Percentiles rank a stretch among this genome's conserved stretches.
These are phyloP conservation scores for Conger conger DNA, from an alignment of 2,113 vertebrate genomes.

Conservation along the genomic window DNA sequence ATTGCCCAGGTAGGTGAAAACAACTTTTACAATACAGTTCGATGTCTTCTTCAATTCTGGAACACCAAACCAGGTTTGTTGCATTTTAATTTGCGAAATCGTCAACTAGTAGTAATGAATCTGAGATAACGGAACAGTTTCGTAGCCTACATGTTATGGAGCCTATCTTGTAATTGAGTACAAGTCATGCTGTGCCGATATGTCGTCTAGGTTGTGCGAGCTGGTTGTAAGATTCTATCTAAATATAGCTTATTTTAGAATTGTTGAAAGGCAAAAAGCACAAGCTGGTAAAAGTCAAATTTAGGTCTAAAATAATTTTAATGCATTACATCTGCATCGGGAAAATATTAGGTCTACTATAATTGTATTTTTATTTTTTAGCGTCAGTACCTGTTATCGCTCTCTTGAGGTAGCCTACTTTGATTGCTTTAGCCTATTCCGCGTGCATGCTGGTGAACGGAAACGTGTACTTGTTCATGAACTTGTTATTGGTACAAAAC, in stretches of 20 bases:
- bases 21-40: neutral
- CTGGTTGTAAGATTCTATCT: too few relatives aligned
- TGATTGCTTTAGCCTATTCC: neutral
- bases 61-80: neutral
- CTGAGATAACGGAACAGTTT: neutral
- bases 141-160: neutral
- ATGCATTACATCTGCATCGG: too few relatives aligned
- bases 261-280: too few relatives aligned
- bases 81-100: neutral
- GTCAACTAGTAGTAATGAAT: neutral
- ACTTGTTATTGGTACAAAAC: neutral
- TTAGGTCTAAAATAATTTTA: too few relatives aligned
- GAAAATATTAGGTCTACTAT: too few relatives aligned
- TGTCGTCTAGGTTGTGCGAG: too few relatives aligned
- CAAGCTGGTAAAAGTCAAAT: too few relatives aligned
- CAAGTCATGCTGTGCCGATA: too few relatives aligned
- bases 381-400: neutral
- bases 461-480: conserved; percentile 16
- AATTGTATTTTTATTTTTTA: neutral
- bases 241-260: too few relatives aligned
- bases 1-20: conserved; percentile 22
- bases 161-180: neutral
- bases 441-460: neutral
- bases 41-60: neutral
- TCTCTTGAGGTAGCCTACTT: neutral